Evolutionary conservation across 2,797 vertebrate species (phyloP), one percentile per base, ranked within the genome.

Genomic region (Poeciliopsis paucimaculata): DNA sequence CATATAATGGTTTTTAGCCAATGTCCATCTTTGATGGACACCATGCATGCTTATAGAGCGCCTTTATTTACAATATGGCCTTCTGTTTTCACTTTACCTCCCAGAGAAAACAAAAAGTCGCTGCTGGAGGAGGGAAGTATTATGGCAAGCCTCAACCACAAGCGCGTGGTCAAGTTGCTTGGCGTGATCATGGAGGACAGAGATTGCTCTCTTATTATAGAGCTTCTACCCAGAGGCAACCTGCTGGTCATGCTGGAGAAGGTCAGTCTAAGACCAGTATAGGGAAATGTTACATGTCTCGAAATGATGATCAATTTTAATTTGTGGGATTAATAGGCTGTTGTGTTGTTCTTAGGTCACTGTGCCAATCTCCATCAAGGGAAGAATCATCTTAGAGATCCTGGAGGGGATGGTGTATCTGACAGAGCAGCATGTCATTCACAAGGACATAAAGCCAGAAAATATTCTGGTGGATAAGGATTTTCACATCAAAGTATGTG

Each of bases 391-490:
- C 55, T 36, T 96, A 82, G 98, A 99, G 93, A 97, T 97, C 85
- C 92, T 96, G 75, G 98, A 99, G 90, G 98, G 98, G 46, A 98
- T 99, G 98, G 82, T 96, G 62, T 99, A 99, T 89, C 94, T 99
- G 70, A 96, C 96, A 0, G 76, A 94, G n/a, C 93, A 94, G 77
- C 83, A 92, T 0, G 91, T 99, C 46, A 94, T 99, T 78, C 98
- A 99, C 93, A 99, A 99, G 92, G 98, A 99, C 88, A 93, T 99
- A 73, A 99, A 99, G 87, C 98, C 98, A 16, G 97, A 98, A 83
- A 99, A 99, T 84, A 98, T 99, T 88, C 95, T 99, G 46, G 96
- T 99, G 57, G 97, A 99, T 85, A 89, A 89, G 53, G 93, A 98
- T 89, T 98, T 98, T 91, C 98, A 99, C 86, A 97, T 99, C 73